Base-by-base conservation (phyloP, 2,888 invertebrate species). In the Cryptops parisi region DNA sequence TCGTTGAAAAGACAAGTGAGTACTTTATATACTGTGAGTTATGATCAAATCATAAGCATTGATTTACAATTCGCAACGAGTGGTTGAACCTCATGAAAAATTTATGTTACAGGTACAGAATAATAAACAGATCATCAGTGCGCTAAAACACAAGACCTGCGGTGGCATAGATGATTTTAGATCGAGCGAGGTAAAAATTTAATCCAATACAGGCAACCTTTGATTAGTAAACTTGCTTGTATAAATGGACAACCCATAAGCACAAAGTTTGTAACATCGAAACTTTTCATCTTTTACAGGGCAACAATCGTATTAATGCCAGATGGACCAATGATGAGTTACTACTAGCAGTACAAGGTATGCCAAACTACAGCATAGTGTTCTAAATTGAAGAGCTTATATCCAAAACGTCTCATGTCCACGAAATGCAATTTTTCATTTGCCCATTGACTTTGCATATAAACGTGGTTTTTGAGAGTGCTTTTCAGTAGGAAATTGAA, bases 291-390 rank as follows among this genome's bases (percentile, higher is more conserved):
- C 6, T 45, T 25, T 54, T 53, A 19, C 24, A 61, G 60, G 55
- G 33, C 55, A 75, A 76, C 15, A 76, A 75, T 61, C 82, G 87
- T 62, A 81, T 87, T 50, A 86, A 85, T 68, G 79, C 87, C 3
- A 79, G 86, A 41, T 96, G 96, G 96, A 85, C 87, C 26, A 84
- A 85, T 62, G 94, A 94, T 61, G 96, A 96, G 70, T 71, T 89
- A 22, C 74, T 90, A 25, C 74, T 96, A 64, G 94, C 90, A 19
- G 87, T 93, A 33, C 87, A 91, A 65, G 93, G 90, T 64, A 78
- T n/a, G n/a, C n/a, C n/a, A n/a, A n/a, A n/a, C n/a, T n/a, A n/a
- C n/a, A n/a, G n/a, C n/a, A n/a, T n/a, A n/a, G n/a, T n/a, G n/a
- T n/a, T n/a, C n/a, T n/a, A n/a, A n/a, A 33, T 48, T 6, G 33